phyloP scores from a whole-genome alignment of 2,797 vertebrate genomes.

The Dipus sagitta region DNA sequence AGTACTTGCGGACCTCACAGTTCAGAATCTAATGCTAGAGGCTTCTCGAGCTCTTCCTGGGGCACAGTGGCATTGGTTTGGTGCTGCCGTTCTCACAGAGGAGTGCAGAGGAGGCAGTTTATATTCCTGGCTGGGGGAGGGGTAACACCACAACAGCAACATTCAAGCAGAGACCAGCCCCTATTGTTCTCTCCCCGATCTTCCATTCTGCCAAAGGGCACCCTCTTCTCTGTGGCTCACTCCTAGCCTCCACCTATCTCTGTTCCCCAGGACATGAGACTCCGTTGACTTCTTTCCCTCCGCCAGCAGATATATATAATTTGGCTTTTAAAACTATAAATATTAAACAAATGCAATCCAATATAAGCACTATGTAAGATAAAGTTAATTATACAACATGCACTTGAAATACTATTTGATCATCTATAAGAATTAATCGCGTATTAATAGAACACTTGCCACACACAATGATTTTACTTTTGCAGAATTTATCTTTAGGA shows the following conservation, averaged over 20 bases:
- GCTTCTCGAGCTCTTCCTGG: neutral
- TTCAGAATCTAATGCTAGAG: neutral
- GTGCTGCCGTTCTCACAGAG: neutral
- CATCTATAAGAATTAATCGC: neutral
- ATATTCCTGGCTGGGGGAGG: neutral
- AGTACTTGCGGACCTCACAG: neutral
- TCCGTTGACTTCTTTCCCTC: neutral
- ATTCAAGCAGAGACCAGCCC: neutral
- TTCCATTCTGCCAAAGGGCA: neutral
- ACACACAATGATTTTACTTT: neutral
- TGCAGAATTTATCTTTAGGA: neutral
- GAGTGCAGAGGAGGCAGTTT: neutral
- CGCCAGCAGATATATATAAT: neutral
- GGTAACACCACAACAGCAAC: neutral
- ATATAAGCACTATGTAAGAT: neutral
- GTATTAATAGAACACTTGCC: neutral
- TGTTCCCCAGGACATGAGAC: neutral
- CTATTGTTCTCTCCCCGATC: neutral
- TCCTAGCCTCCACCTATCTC: neutral
- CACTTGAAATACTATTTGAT: slow-evolving; percentile 38
- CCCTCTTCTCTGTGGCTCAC: neutral
- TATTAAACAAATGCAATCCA: neutral
- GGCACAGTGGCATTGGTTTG: neutral
- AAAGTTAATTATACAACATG: neutral
- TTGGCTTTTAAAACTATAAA: neutral